phyloP scores from a whole-genome alignment of 2,888 invertebrate species.

The Tachina grossa region DNA sequence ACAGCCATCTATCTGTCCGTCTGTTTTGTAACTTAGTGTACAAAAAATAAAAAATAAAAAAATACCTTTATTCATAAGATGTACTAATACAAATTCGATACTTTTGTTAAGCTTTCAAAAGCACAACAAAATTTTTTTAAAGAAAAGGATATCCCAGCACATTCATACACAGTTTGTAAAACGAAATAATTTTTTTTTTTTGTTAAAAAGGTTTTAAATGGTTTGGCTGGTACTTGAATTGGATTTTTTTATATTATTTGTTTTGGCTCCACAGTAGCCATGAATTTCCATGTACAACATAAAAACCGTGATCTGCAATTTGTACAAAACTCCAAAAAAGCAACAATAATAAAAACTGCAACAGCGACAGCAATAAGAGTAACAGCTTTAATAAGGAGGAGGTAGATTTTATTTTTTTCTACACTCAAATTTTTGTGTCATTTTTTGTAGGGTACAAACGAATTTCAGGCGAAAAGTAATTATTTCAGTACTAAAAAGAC shows the following conservation, averaged over 20 bases:
- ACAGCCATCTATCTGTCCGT: slow-evolving; percentile 25
- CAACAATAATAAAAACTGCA: slow-evolving; percentile 47
- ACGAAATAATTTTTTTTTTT: slow-evolving; percentile 66
- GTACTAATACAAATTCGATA: slow-evolving; percentile 71
- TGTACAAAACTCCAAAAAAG: slow-evolving; percentile 75
- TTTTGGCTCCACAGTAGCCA: slow-evolving; percentile 80
- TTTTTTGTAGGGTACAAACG: no score
- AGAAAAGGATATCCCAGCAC: slow-evolving; percentile 63
- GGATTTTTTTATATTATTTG: slow-evolving; percentile 40
- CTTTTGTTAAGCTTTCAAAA: slow-evolving; percentile 65
- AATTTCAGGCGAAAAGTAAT: no score
- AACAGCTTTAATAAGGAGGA: slow-evolving; percentile 50
- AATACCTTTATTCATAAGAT: slow-evolving; percentile 58
- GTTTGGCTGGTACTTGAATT: slow-evolving; percentile 50
- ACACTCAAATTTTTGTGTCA: slow-evolving; percentile 16
- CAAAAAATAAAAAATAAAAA: not conserved
- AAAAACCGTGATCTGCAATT: slow-evolving; percentile 83
- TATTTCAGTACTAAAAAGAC: no score
- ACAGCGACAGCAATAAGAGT: slow-evolving; percentile 58
- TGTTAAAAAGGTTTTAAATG: slow-evolving; percentile 58
- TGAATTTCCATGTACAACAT: slow-evolving; percentile 82
- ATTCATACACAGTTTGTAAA: slow-evolving; percentile 64
- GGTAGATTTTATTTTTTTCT: slow-evolving; percentile 31
- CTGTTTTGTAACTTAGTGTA: slow-evolving; percentile 2
- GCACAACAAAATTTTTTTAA: slow-evolving; percentile 26